Evolutionary conservation across 2,113 vertebrate genomes (phyloP), one percentile per base, ranked within the genome.

Genomic region (Pachycephala philippinensis): DNA sequence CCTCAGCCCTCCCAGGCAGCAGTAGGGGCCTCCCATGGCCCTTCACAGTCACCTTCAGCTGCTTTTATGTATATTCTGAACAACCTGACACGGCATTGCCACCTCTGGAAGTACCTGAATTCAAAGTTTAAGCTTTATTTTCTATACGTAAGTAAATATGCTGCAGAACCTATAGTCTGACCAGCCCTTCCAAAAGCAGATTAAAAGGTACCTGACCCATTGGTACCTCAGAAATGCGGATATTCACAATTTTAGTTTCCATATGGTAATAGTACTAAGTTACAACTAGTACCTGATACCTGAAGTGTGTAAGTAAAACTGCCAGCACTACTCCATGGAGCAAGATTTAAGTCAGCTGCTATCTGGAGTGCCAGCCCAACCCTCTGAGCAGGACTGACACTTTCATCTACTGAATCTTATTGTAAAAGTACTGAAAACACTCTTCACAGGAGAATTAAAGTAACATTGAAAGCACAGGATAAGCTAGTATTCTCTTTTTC

Each of bases 21-120:
- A 30, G 37, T 0, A 59, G 49, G 47, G 49, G 64, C 84, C 50
- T 84, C 54, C 30, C 21, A 1, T 0, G 7, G 93, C 69, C 89
- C 75, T 87, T 94, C 75, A 89, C 76, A 84, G 71, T 89, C 31
- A 71, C 3, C 56, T 63, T 13, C 5, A 87, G 81, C 77, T 94
- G 93, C 81, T 82, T n/a, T 6, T 20, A 2, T 2, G 13, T 7
- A 3, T 54, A 8, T 42, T 76, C 23, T 40, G 40, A 65, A 61
- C 53, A 49, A 83, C 19, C n/a, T 22, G 63, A 65, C 20, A 15
- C 1, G 0, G 82, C 52, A 7, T 42, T 24, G 14, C 59, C 14
- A 19, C 42, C 78, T 79, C 76, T 63, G 83, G 49, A 93, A 96
- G 96, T 97, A 97, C 96, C 93, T 90, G 85, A 92, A 92, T 52